phyloP scores from a whole-genome alignment of 2,888 invertebrate genomes.

The Macrosoma leucophasiata region DNA sequence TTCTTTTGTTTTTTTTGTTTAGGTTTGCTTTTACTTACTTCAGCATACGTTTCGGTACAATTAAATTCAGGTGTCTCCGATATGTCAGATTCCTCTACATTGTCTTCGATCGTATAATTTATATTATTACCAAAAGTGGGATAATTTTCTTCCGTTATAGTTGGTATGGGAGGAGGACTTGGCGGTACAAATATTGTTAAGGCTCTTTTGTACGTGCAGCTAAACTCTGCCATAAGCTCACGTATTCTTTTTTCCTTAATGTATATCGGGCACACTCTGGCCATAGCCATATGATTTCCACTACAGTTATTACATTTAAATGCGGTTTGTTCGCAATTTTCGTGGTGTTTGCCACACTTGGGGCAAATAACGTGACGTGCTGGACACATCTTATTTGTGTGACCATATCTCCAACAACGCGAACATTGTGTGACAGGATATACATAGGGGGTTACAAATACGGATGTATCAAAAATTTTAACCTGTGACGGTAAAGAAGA shows the following conservation, averaged over 20 bases:
- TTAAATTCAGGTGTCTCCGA: neutral
- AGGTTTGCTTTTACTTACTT: neutral
- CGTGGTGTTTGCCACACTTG: constrained; percentile 17
- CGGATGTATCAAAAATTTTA: neutral
- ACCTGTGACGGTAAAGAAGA: neutral
- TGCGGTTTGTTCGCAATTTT: constrained; percentile 16
- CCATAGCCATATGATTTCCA: constrained; percentile 20
- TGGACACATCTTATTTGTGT: constrained; percentile 12
- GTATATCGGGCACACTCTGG: constrained; percentile 18
- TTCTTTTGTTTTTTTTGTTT: neutral
- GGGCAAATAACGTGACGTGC: constrained; percentile 15
- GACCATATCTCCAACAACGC: constrained; percentile 17
- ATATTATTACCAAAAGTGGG: neutral
- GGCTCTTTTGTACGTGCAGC: constrained; percentile 22
- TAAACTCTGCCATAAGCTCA: constrained; percentile 23
- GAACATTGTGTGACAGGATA: constrained; percentile 23
- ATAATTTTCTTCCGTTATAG: neutral
- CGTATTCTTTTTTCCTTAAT: constrained; percentile 21
- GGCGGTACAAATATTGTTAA: constrained; percentile 6
- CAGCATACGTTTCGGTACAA: neutral
- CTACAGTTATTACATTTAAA: constrained; percentile 22
- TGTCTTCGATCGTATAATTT: too few species aligned
- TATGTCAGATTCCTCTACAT: neutral
- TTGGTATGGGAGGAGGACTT: neutral
- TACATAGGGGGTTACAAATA: constrained; percentile 8